Evolutionary conservation across 2,888 invertebrate genomes (phyloP).

Genomic region (Sturmia bella): DNA sequence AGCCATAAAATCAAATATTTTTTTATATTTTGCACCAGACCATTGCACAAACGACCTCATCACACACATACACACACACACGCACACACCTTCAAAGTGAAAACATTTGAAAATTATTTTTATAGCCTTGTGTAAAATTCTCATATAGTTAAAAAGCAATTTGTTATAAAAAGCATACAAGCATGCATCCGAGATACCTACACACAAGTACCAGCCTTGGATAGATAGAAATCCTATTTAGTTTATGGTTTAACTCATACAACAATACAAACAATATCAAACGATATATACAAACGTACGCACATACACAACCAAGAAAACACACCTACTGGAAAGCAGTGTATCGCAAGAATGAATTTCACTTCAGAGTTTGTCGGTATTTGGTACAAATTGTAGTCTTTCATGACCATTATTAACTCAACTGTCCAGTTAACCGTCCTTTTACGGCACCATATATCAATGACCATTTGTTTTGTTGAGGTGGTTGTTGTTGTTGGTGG

Average conservation of each 20-base stretch:
- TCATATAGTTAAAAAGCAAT: slow-evolving; percentile 61
- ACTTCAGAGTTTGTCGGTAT: not conserved
- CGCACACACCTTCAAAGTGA: slow-evolving; percentile 44
- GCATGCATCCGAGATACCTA: slow-evolving; percentile 23
- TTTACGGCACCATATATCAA: slow-evolving; percentile 66
- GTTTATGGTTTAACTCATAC: slow-evolving; percentile 60
- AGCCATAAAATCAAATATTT: not conserved
- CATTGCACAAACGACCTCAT: slow-evolving; percentile 27
- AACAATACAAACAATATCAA: slow-evolving; percentile 57
- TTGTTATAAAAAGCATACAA: slow-evolving; percentile 51
- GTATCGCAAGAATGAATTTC: not conserved
- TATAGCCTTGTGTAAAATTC: slow-evolving; percentile 40
- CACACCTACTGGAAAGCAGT: slow-evolving; percentile 18
- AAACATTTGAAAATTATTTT: slow-evolving; percentile 36
- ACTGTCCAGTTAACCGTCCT: slow-evolving; percentile 64
- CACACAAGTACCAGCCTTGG: slow-evolving; percentile 33
- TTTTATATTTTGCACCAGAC: slow-evolving; percentile 9
- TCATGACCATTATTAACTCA: slow-evolving; percentile 61
- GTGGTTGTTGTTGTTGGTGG: slow-evolving; percentile 41
- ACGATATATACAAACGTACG: not conserved
- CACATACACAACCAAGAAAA: not conserved
- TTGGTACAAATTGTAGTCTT: slow-evolving; percentile 42
- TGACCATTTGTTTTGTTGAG: slow-evolving; percentile 56
- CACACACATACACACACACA: slow-evolving; percentile 8
- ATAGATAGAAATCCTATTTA: slow-evolving; percentile 47